Evolutionary conservation across 2,888 invertebrate genomes (phyloP).

Genomic region (Platycnemis pennipes): DNA sequence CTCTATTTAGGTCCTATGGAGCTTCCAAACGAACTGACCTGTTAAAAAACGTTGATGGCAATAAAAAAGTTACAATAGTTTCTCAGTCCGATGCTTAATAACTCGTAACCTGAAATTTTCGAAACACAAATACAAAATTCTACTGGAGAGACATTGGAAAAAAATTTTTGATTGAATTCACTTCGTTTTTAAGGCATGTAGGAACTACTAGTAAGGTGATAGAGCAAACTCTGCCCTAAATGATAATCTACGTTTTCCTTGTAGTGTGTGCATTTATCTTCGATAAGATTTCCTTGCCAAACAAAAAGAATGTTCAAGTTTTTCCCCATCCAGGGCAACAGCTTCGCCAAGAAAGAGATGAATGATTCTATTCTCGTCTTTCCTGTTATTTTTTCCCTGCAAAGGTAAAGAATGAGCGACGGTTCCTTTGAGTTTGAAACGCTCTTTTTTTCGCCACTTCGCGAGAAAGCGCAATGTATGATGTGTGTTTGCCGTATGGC

Average conservation of each 20-base stretch:
- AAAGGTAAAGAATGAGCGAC: slow-evolving; percentile 18
- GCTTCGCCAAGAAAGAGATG: background rate
- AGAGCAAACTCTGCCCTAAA: background rate
- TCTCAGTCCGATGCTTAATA: too few species aligned
- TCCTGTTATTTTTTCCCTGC: background rate
- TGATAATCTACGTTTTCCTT: background rate
- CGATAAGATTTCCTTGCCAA: background rate
- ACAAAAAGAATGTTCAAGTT: background rate
- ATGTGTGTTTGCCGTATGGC: background rate
- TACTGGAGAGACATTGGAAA: too few species aligned
- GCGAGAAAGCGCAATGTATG: background rate
- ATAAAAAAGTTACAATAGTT: too few species aligned
- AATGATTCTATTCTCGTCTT: background rate
- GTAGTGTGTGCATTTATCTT: background rate
- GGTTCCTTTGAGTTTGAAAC: background rate
- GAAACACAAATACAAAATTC: too few species aligned
- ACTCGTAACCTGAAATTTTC: too few species aligned
- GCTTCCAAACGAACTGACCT: too few species aligned
- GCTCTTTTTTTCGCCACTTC: background rate
- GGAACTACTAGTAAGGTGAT: background rate
- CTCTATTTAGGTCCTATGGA: too few species aligned
- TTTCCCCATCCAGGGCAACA: background rate
- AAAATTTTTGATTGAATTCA: too few species aligned
- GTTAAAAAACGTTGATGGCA: too few species aligned
- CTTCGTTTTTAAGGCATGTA: background rate